Evolutionary conservation across 2,797 vertebrate species (phyloP).

Genomic region (Oreonectes daqikongensis): DNA sequence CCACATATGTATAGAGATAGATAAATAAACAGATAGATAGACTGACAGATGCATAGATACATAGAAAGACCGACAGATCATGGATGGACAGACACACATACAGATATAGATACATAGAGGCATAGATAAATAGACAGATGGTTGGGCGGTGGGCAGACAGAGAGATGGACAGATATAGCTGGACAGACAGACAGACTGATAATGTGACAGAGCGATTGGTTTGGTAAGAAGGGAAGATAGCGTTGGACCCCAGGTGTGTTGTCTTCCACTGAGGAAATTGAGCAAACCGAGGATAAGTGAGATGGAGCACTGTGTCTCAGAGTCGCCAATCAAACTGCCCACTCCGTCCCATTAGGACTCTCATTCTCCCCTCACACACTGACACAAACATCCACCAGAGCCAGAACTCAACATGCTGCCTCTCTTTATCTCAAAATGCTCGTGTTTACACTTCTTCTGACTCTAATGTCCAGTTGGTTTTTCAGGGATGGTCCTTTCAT

Average conservation of each 20-base stretch:
- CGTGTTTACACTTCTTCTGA: background rate
- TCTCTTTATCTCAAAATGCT: constrained; percentile 17
- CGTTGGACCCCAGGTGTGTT: constrained; percentile 76
- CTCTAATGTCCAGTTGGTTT: background rate
- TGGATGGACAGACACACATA: too few species aligned
- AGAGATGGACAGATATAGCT: constrained; percentile 55
- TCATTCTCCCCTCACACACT: constrained; percentile 29
- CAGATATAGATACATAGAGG: too few species aligned
- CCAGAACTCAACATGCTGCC: constrained; percentile 15
- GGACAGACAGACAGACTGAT: constrained; percentile 70
- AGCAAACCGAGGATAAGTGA: constrained; percentile 79
- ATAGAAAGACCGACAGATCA: too few species aligned
- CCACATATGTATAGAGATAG: background rate
- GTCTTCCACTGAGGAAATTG: constrained; percentile 76
- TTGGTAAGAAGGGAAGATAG: constrained; percentile 51
- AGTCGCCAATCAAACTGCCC: constrained; percentile 59
- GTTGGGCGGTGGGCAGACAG: constrained; percentile 46
- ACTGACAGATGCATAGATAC: background rate
- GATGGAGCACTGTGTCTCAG: constrained; percentile 75
- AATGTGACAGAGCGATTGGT: constrained; percentile 23
- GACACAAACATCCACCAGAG: constrained; percentile 30
- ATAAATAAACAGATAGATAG: background rate
- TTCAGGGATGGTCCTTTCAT: background rate
- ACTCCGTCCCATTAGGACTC: constrained; percentile 71
- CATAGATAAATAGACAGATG: too few species aligned